These are phyloP conservation scores for Petromus typicus DNA, from an alignment of 2,113 vertebrate genomes.

Conservation along the genomic window DNA sequence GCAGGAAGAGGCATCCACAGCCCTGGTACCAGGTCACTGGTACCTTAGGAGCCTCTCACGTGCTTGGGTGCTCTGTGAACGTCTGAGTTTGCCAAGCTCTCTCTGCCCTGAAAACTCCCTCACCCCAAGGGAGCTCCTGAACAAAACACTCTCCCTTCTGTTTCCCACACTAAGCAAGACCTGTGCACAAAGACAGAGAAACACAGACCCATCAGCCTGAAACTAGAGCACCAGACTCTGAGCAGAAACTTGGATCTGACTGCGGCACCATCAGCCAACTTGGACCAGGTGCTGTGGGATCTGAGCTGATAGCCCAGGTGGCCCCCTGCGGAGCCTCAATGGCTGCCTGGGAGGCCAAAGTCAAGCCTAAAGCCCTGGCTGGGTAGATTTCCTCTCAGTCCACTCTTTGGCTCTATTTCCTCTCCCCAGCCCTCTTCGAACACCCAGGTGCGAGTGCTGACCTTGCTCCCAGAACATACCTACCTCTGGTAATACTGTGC, in stretches of 20 bases:
- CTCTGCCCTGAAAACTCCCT: neutral
- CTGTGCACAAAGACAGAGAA: neutral
- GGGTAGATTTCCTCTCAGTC: rapidly evolving
- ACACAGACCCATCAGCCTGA: too few relatives aligned
- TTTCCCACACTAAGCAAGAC: neutral
- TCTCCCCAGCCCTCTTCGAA: rapidly evolving
- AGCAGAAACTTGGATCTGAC: neutral
- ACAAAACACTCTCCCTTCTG: neutral
- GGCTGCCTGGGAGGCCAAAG: neutral
- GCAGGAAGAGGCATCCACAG: neutral
- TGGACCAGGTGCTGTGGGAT: neutral
- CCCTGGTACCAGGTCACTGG: neutral
- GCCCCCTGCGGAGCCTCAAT: neutral
- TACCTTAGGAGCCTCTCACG: neutral
- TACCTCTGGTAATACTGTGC: rapidly evolving
- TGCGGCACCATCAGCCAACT: neutral
- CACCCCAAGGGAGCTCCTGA: neutral
- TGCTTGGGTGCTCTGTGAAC: neutral
- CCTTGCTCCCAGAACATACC: neutral
- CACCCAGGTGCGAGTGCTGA: neutral
- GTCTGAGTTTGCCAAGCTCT: neutral
- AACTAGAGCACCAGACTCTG: rapidly evolving
- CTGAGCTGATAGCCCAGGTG: rapidly evolving
- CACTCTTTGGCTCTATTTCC: neutral
- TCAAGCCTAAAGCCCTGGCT: neutral